Base-by-base conservation (phyloP, 2,797 vertebrate genomes). In the Pyrocephalus nanus region DNA sequence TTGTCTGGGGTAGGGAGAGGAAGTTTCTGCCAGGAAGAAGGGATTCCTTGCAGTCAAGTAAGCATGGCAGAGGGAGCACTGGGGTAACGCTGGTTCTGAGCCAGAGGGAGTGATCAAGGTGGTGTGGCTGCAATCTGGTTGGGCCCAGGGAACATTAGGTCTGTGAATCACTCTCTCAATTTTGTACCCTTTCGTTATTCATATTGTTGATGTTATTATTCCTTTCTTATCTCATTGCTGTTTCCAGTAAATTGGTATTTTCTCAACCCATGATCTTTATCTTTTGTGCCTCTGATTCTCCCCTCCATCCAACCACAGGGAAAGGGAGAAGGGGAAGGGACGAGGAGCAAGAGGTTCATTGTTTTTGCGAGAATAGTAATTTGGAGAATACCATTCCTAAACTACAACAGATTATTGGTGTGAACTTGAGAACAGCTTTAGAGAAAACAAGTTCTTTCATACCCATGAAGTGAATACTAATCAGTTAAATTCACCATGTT, bases 361-460 rank as follows among this genome's bases (percentile, higher is more conserved):
- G 30, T n/a, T 43, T 64, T 22, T n/a, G 21, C 12, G 15, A 9
- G 61, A 43, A 43, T 21, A 64, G 15, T 32, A 43, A 32, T 32
- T 32, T 64, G 14, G 21, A 64, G 30, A 64, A 64, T 16, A 64
- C 29, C 61, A 16, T 32, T 32, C 42, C 15, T 43, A 32, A 64
- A 45, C 29, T 42, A 43, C 15, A 17, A 53, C 22, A 14, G 12
- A 76, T 72, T 76, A 72, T 40, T 15, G 58, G 5, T 8, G 6
- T n/a, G 26, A 61, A 62, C 83, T 88, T 92, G 62, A 93, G 38
- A 85, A 72, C 30, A 67, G 30, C 83, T 84, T 88, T 86, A 86
- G 29, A 62, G 26, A 83, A 88, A 57, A 23, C 6, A 87, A 88
- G 51, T 38, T 58, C 16, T 58, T 75, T 86, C 82, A 71, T 7